Conservation (phyloP, 2,113 vertebrate species). For the Hyaena hyaena region DNA sequence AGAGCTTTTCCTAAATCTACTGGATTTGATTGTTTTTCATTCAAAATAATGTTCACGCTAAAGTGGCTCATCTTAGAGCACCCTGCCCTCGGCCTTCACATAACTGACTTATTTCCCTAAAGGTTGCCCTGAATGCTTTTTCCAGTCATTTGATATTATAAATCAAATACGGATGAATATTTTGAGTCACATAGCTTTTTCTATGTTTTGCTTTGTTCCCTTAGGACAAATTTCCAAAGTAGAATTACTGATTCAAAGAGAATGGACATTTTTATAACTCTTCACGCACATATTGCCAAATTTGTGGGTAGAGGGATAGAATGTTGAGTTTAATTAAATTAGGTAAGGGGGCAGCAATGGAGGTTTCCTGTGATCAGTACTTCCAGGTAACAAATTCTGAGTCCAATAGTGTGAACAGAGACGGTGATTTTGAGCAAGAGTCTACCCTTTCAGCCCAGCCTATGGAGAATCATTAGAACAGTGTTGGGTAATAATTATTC, state of each 20-base stretch:
- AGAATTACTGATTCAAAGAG: neutral
- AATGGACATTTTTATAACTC: neutral
- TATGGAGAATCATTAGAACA: neutral
- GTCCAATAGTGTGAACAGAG: neutral
- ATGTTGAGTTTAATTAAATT: constrained; percentile 27
- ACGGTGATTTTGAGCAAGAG: neutral
- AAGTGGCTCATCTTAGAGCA: neutral
- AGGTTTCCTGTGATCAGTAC: neutral
- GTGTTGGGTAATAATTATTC: neutral
- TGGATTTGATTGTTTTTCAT: neutral
- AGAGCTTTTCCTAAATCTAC: neutral
- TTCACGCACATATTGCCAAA: neutral
- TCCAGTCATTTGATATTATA: neutral
- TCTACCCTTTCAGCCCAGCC: neutral
- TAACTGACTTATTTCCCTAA: neutral
- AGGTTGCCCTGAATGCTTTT: neutral
- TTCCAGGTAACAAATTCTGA: neutral
- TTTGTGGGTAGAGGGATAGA: neutral
- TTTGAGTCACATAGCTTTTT: neutral
- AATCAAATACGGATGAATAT: neutral
- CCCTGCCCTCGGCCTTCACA: neutral
- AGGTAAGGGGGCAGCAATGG: neutral
- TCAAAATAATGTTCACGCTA: neutral
- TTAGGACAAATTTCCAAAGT: neutral
- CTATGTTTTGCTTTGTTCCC: neutral